Percentiles rank a stretch among this genome's conserved stretches.
These are phyloP conservation scores for Sarcophaga bullata DNA, from an alignment of 1,140 invertebrate species.

Conservation along the genomic window DNA sequence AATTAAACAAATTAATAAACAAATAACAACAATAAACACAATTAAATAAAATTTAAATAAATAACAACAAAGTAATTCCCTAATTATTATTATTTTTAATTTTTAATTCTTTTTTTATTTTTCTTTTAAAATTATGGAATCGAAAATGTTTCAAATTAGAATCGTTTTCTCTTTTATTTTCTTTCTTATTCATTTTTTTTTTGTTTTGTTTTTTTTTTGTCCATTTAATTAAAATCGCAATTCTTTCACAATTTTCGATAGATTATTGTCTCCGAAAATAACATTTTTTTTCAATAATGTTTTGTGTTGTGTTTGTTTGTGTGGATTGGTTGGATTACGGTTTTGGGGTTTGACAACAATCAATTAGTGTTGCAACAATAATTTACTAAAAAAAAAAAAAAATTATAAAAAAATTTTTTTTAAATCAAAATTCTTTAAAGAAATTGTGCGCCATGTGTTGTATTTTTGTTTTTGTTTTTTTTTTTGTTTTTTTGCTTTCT, in stretches of 20 bases:
- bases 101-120: background rate
- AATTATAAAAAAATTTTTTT: too few species aligned
- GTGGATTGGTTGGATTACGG: background rate
- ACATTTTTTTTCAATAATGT: slow-evolving; percentile 1
- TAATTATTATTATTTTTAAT: background rate
- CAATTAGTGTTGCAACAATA: too few species aligned
- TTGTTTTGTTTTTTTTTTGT: background rate
- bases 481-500: too few species aligned
- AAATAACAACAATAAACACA: background rate
- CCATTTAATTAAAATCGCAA: background rate
- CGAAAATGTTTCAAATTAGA: background rate
- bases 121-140: background rate
- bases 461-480: too few species aligned
- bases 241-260: slow-evolving; percentile 20
- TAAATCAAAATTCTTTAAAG: too few species aligned
- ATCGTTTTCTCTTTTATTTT: background rate
- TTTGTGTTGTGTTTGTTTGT: slow-evolving; percentile 7
- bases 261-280: slow-evolving; percentile 35
- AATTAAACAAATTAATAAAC: slow-evolving; percentile 3
- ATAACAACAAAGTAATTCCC: background rate
- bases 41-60: slow-evolving; percentile 8
- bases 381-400: too few species aligned
- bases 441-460: too few species aligned
- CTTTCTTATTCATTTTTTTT: background rate
- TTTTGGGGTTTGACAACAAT: too few species aligned